phyloP scores from a whole-genome alignment of 1,140 invertebrate genomes.

The Drosophila sp. region DNA sequence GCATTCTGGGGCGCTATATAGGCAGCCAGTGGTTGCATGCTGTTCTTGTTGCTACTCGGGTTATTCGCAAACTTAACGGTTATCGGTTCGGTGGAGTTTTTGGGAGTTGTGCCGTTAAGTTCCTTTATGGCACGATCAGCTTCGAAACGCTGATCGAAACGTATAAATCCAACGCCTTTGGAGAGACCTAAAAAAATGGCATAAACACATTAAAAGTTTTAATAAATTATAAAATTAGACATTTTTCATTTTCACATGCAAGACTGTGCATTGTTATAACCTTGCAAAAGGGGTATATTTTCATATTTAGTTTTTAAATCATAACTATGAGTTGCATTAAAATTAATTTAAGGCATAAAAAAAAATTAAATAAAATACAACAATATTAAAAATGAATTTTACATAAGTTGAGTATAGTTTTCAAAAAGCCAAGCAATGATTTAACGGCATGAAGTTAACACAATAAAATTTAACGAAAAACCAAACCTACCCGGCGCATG shows the following conservation, averaged over 20 bases:
- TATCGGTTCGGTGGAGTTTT: conserved; percentile 97
- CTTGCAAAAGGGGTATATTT: not conserved
- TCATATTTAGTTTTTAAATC: not conserved
- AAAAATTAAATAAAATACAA: not conserved
- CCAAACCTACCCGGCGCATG: conserved; percentile 65
- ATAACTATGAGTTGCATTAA: not conserved
- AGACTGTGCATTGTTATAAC: not conserved
- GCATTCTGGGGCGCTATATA: conserved; percentile 92
- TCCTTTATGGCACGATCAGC: conserved; percentile 99
- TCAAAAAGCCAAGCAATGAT: conserved; percentile 1
- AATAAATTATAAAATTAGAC: conserved; percentile 7
- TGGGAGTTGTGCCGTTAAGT: conserved; percentile 98
- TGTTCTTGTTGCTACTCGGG: conserved; percentile 97
- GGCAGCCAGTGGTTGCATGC: conserved; percentile 94
- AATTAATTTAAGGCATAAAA: not conserved
- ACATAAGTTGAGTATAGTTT: not conserved
- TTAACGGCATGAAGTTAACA: not conserved
- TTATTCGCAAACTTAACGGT: conserved; percentile 99
- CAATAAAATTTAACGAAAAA: conserved; percentile 32
- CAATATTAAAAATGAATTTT: not conserved
- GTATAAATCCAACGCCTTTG: conserved; percentile 99
- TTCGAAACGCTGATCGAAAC: conserved; percentile 98
- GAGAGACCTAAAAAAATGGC: conserved; percentile 90
- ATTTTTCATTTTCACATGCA: not conserved
- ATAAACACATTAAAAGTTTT: conserved; percentile 21